Base-by-base conservation (phyloP, 2,113 vertebrate species). In the Pteronura brasiliensis region DNA sequence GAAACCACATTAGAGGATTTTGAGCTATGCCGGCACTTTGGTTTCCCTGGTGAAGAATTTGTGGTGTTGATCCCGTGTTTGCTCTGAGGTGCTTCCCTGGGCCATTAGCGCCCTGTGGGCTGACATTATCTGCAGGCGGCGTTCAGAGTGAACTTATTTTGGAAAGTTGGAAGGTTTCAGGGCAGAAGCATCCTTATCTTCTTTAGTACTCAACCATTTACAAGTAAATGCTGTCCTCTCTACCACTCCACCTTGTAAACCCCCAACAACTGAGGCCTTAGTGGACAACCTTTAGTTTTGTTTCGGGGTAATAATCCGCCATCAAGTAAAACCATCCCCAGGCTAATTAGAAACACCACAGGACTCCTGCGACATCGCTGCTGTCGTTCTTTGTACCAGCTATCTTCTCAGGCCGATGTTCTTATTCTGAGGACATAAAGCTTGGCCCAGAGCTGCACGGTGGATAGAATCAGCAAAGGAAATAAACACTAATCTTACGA, bases 381-480 rank as follows among this genome's bases (percentile, higher is more conserved):
- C 18, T 6, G 55, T 83, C 14, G 17, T 3, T 42, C 61, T 29
- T 14, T 44, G 69, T 69, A 8, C 69, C 55, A 61, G 71, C 74
- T 90, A 1, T 0, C 11, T 96, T 44, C 88, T 97, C 11, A 23
- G 95, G 63, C 47, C 89, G 67, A 1, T 92, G 88, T 97, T 94
- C 55, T 95, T 91, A 77, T 77, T 39, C 71, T 6, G 52, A 76
- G 52, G 84, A 96, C 69, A 76, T 55, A 8, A 90, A 92, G 36
- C 81, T 93, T 47, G 63, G 76, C 29, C 81, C 89, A 88, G 86
- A 94, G 93, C 82, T 95, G 76, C 25, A 79, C n/a, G 34, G 36
- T 49, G 57, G 92, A 69, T 79, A 72, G 36, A 85, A 14, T 85
- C 39, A 34, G 9, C 82, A 59, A 85, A 88, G 87, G 13, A 74